Evolutionary conservation across 2,888 invertebrate genomes (phyloP).

Genomic region (Meta bourneti): DNA sequence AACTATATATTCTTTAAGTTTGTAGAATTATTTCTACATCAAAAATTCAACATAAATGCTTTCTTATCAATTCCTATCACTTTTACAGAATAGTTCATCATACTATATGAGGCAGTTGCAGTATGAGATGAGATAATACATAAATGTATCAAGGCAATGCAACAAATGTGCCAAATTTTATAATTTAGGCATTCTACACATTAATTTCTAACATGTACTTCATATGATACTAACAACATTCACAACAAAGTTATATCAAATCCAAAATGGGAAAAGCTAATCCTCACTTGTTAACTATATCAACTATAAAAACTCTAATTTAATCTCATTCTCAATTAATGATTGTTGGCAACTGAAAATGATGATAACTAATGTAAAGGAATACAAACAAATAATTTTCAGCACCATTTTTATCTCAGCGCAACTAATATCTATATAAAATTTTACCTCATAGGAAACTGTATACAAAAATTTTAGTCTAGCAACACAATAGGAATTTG

Average conservation of each 20-base stretch:
- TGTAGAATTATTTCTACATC: conserved; percentile 65
- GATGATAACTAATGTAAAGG: conserved; percentile 39
- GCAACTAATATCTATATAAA: conserved; percentile 62
- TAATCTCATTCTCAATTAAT: conserved; percentile 17
- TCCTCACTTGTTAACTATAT: conserved; percentile 45
- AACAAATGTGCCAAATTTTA: conserved; percentile 74
- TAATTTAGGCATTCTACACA: conserved; percentile 75
- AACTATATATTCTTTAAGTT: conserved; percentile 66
- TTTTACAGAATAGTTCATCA: conserved; percentile 65
- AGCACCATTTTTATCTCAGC: conserved; percentile 74
- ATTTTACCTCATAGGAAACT: conserved; percentile 10
- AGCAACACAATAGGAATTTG: background rate
- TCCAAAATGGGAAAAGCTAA: conserved; percentile 74
- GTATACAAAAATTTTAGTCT: background rate
- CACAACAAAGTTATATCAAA: conserved; percentile 74
- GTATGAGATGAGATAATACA: conserved; percentile 74
- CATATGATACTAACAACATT: conserved; percentile 72
- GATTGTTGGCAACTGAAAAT: conserved; percentile 14
- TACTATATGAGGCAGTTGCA: conserved; percentile 73
- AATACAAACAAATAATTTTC: conserved; percentile 44
- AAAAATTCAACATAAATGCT: conserved; percentile 74
- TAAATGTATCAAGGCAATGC: conserved; percentile 75
- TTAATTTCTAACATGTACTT: conserved; percentile 71
- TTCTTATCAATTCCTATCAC: conserved; percentile 66
- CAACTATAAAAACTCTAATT: conserved; percentile 44